phyloP scores from a whole-genome alignment of 2,888 invertebrate species.

The Pachymerium ferrugineum region DNA sequence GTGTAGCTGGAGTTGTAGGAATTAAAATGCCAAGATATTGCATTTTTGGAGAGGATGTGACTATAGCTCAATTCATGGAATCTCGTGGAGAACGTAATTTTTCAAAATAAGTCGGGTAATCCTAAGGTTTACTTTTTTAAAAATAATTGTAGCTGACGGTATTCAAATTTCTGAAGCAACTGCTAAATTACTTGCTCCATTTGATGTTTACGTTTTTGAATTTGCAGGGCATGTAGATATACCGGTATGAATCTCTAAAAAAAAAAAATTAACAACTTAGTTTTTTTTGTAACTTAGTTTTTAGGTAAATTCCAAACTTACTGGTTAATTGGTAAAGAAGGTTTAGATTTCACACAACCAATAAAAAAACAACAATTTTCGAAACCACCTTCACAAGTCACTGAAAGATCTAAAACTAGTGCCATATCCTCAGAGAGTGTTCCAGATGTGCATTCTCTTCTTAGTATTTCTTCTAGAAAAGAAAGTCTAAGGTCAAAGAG shows the following conservation, averaged over 20 bases:
- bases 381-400: too few relatives aligned
- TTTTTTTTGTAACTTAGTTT: neutral
- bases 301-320: neutral
- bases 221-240: too few relatives aligned
- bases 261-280: neutral
- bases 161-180: neutral
- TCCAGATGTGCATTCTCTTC: too few relatives aligned
- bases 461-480: too few relatives aligned
- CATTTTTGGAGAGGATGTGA: constrained; percentile 29
- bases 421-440: too few relatives aligned
- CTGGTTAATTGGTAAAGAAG: neutral
- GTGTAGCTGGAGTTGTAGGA: constrained; percentile 30
- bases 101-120: neutral
- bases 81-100: neutral
- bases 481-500: too few relatives aligned
- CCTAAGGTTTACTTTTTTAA: neutral
- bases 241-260: neutral
- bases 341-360: too few relatives aligned
- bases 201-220: neutral
- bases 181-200: neutral
- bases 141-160: neutral
- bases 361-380: too few relatives aligned
- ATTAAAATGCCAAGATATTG: constrained; percentile 30
- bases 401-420: too few relatives aligned
- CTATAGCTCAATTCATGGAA: constrained; percentile 17